Evolutionary conservation across 2,113 vertebrate genomes (phyloP), one percentile per base, ranked within the genome.

Genomic region (Epinephelus fuscoguttatus): DNA sequence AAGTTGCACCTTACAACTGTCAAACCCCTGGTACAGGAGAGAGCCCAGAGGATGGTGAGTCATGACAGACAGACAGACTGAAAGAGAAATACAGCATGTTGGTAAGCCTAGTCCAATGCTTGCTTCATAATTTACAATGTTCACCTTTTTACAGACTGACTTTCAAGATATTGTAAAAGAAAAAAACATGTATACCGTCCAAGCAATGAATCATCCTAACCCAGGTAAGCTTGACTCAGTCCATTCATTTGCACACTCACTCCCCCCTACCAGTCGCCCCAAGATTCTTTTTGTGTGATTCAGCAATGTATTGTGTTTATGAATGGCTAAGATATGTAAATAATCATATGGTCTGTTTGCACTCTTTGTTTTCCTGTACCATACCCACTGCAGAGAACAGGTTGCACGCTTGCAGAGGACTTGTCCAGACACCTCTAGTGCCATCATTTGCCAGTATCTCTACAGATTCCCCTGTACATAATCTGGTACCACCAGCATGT

Each of bases 21-120:
- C 76, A 95, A 90, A 47, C 82, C 91, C 11, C 9, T 70, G 11
- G 69, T 78, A 1, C 76, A 86, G 1, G 92, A 92, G 1, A 87
- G 60, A 87, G 49, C 17, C 30, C 88, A 88, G 19, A 83, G 27
- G 49, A 78, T 71, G 78, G 95, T 95, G 88, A 93, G 94, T 90
- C 50, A 50, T 33, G 6, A 55, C 2, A 3, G n/a, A 49, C 37
- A 47, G 49, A 19, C 37, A 47, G 49, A 19, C 18, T 25, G 13
- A n/a, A 40, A 61, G 25, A 79, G 9, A 27, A 27, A 10, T 6
- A 37, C 37, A 45, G 61, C 13, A 2, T 11, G 59, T 8, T 18
- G 8, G 14, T 50, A 3, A 23, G 13, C 7, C 17, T 33, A 12
- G 4, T 59, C 23, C 37, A 57, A 0, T 49, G 15, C 0, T 0